Evolutionary conservation across 2,797 vertebrate species (phyloP).

Genomic region (Sebastolobus alascanus): DNA sequence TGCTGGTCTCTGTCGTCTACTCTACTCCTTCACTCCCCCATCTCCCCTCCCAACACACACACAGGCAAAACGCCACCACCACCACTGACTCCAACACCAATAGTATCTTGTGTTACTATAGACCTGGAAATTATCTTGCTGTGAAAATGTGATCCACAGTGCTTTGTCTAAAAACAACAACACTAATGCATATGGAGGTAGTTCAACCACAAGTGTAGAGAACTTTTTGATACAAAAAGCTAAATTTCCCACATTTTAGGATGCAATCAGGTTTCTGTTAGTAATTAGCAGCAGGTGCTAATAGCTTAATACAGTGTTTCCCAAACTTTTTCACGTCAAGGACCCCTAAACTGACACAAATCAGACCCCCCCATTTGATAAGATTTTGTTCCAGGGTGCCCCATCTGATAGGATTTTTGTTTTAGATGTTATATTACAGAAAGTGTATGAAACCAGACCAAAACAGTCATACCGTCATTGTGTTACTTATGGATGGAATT

Average conservation of each 20-base stretch:
- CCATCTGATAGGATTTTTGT: no score
- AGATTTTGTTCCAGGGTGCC: no score
- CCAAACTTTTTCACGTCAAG: neutral
- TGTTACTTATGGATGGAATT: no score
- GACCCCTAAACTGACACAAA: neutral
- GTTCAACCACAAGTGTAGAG: neutral
- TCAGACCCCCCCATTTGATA: neutral
- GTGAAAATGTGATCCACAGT: neutral
- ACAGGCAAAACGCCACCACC: slow-evolving; percentile 1
- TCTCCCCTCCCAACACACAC: neutral
- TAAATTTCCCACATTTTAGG: neutral
- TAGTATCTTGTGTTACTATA: neutral
- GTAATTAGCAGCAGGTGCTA: neutral
- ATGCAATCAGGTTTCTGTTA: neutral
- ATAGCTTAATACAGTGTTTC: neutral
- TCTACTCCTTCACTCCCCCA: neutral
- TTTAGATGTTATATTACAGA: no score
- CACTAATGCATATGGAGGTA: neutral
- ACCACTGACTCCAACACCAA: neutral
- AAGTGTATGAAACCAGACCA: no score
- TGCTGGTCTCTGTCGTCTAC: slow-evolving; percentile 14
- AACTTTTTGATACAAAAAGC: neutral
- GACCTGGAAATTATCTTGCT: neutral
- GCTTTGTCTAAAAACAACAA: neutral
- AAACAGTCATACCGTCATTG: no score